Evolutionary conservation across 2,888 invertebrate genomes (phyloP).

Genomic region (Sericinus montela): DNA sequence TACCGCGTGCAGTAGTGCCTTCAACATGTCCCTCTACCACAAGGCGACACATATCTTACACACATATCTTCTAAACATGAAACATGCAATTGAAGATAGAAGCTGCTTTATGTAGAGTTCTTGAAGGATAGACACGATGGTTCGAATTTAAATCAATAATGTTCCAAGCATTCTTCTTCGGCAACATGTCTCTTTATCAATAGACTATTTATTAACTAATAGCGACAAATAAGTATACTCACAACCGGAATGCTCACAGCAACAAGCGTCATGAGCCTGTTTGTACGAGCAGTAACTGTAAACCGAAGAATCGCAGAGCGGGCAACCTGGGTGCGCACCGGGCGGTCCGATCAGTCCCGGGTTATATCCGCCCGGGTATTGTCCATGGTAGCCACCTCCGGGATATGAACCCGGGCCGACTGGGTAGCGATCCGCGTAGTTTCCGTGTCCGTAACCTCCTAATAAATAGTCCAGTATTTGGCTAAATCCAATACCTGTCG

Average conservation of each 20-base stretch:
- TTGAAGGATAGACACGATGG: too few relatives aligned
- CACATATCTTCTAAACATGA: too few relatives aligned
- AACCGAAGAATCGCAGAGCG: conserved; percentile 87
- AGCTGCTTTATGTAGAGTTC: too few relatives aligned
- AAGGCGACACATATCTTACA: too few relatives aligned
- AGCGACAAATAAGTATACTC: conserved; percentile 34
- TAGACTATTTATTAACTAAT: too few relatives aligned
- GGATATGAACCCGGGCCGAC: conserved; percentile 29
- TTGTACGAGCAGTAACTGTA: conserved; percentile 88
- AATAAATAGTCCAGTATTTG: conserved; percentile 71
- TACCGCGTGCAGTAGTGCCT: too few relatives aligned
- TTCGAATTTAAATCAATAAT: too few relatives aligned
- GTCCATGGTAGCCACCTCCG: conserved; percentile 25
- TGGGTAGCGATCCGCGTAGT: conserved; percentile 25
- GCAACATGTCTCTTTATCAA: too few relatives aligned
- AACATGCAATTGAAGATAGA: too few relatives aligned
- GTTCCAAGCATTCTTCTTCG: too few relatives aligned
- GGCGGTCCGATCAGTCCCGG: conserved; percentile 54
- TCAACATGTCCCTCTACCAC: too few relatives aligned
- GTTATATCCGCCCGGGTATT: conserved; percentile 34
- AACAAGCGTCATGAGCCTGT: conserved; percentile 87
- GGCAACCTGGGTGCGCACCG: conserved; percentile 80
- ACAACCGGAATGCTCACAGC: conserved; percentile 80
- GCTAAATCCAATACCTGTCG: conserved; percentile 70
- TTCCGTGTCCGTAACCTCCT: conserved; percentile 52